Evolutionary conservation across 2,888 invertebrate genomes (phyloP), one percentile per base, ranked within the genome.

Genomic region (Stomorhina lunata): DNA sequence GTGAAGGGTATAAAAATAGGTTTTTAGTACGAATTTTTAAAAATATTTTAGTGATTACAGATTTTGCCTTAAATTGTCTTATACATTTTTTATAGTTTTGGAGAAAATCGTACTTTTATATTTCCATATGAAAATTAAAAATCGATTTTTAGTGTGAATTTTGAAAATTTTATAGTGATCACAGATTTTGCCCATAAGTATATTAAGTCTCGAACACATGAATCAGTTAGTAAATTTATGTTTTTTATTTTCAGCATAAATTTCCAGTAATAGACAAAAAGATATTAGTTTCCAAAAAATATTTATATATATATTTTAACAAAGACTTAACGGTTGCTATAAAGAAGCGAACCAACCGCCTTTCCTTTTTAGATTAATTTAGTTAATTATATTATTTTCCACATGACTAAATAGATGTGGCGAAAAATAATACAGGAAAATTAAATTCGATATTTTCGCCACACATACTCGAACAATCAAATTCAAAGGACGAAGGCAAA

Each of bases 361-460:
- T 53, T 48, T 50, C 15, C 25, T 10, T 27, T 34, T 59, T 69
- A 50, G 50, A 75, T 79, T 72, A 71, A n/a, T 72, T 57, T 75
- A 59, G 66, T 59, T 81, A 81, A 84, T 84, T 81, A 75, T 68
- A 81, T 72, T 61, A 89, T 87, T 87, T 88, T 89, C 87, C 90
- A 89, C 89, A 88, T 88, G 89, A 89, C 85, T 88, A n/a, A n/a
- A n/a, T n/a, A 85, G 85, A 86, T 43, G 2, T 79, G 59, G 78
- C 59, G 85, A 84, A 80, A 72, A n/a, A n/a, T n/a, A n/a, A n/a
- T n/a, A n/a, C n/a, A 72, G 15, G 12, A 68, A 65, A 72, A 72
- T 9, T 65, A 66, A 71, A 82, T 79, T 71, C 40, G 82, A 82
- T 82, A 79, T 79, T 79, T 81, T 79, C 27, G 40, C 57, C 55